Evolutionary conservation across 2,797 vertebrate genomes (phyloP).

Genomic region (Neosilurus hyrtlii): DNA sequence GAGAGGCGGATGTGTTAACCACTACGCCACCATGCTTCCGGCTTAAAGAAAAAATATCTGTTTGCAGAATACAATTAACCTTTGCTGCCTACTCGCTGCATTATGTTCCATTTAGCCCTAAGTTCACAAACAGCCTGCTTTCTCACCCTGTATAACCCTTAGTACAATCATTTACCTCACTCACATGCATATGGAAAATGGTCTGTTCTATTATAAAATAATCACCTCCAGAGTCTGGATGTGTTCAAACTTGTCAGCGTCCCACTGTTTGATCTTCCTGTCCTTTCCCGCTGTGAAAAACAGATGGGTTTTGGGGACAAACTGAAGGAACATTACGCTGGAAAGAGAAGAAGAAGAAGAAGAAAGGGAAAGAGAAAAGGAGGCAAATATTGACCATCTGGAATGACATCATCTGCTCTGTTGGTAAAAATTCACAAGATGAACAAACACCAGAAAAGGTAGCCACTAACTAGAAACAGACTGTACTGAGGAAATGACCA

Average conservation of each 20-base stretch:
- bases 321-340: conserved; percentile 96
- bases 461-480: conserved; percentile 27
- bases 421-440: neutral
- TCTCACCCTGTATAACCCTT: conserved; percentile 18
- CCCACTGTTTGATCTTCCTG: conserved; percentile 95
- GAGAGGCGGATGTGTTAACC: too few species aligned
- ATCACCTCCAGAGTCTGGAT: conserved; percentile 94
- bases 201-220: conserved; percentile 31
- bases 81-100: conserved; percentile 20
- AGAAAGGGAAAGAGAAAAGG: conserved; percentile 8
- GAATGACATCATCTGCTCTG: conserved; percentile 38
- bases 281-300: conserved; percentile 98
- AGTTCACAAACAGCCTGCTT: conserved; percentile 25
- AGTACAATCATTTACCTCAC: conserved; percentile 13
- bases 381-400: conserved; percentile 47
- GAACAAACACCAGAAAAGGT: conserved; percentile 31
- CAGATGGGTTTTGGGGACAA: conserved; percentile 93
- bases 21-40: too few species aligned
- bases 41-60: conserved; percentile 17
- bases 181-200: conserved; percentile 14
- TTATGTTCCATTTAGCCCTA: conserved; percentile 15
- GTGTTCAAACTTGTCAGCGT: conserved; percentile 93
- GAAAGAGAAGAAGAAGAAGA: conserved; percentile 10
- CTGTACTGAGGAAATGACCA: conserved; percentile 24
- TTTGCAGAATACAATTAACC: conserved; percentile 36